Percentiles rank a stretch among this genome's conserved stretches.
phyloP scores from a whole-genome alignment of 2,888 invertebrate species.

The Laothoe populi region DNA sequence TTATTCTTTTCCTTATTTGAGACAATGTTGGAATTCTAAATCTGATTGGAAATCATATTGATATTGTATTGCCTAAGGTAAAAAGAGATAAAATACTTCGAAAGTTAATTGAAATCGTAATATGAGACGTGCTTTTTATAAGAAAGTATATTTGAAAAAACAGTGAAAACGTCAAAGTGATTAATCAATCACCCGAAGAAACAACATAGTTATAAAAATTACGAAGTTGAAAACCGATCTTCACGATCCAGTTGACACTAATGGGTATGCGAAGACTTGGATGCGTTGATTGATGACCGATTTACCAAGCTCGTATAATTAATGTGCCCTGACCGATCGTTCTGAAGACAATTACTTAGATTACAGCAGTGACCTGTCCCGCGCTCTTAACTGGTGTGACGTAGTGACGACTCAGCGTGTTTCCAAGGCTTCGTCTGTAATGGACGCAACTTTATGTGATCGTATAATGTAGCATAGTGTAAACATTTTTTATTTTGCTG shows the following conservation, averaged over 20 bases:
- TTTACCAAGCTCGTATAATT: slow-evolving; percentile 64
- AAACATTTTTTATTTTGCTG: too few relatives aligned
- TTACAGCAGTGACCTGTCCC: slow-evolving; percentile 44
- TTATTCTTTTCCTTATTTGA: slow-evolving; percentile 9
- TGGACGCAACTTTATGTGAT: slow-evolving; percentile 13
- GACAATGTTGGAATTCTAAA: neutral
- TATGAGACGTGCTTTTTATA: neutral
- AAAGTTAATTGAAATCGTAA: slow-evolving; percentile 7
- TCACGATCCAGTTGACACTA: slow-evolving; percentile 63
- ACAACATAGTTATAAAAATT: slow-evolving; percentile 33
- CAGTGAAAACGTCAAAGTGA: slow-evolving; percentile 18
- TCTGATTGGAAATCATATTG: neutral
- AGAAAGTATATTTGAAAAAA: neutral
- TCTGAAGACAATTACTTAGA: slow-evolving; percentile 55
- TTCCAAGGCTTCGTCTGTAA: slow-evolving; percentile 15
- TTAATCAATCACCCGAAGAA: slow-evolving; percentile 32
- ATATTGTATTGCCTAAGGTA: neutral
- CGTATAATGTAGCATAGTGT: neutral
- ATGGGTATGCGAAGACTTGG: slow-evolving; percentile 52
- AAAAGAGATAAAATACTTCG: neutral
- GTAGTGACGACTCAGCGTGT: slow-evolving; percentile 2
- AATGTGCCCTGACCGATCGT: slow-evolving; percentile 62
- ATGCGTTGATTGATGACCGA: slow-evolving; percentile 67
- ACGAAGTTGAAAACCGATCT: slow-evolving; percentile 35
- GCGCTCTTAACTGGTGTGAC: slow-evolving; percentile 31